Conservation (phyloP, 2,113 vertebrate species). For the Natator depressus region DNA sequence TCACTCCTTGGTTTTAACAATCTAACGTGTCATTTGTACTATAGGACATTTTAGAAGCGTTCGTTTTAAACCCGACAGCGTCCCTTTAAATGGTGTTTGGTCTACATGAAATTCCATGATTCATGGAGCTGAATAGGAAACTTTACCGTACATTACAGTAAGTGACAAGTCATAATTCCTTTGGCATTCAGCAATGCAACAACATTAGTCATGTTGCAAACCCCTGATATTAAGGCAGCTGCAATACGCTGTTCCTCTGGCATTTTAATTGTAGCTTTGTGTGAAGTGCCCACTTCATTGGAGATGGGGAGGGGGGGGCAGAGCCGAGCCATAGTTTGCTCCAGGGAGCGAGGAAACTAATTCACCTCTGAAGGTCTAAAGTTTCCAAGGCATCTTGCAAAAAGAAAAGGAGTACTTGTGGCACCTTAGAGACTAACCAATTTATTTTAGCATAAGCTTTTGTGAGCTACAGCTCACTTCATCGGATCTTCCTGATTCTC, state of each 20-base stretch:
- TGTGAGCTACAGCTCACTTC: too few relatives aligned
- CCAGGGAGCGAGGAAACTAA: not conserved
- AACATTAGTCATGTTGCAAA: not conserved
- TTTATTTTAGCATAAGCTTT: too few relatives aligned
- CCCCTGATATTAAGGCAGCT: not conserved
- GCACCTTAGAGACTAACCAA: too few relatives aligned
- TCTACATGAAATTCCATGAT: not conserved
- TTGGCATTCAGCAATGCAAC: not conserved
- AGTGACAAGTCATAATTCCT: accelerated
- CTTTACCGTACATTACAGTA: not conserved
- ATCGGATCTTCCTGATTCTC: not conserved
- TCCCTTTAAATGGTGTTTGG: not conserved
- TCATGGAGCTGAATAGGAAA: not conserved
- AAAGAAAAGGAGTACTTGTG: too few relatives aligned
- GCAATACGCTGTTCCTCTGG: not conserved
- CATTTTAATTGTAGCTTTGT: not conserved
- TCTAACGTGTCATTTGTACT: not conserved
- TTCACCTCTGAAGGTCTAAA: not conserved
- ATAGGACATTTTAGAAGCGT: not conserved
- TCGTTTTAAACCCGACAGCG: not conserved
- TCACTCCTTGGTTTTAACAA: not conserved
- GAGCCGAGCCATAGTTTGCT: not conserved
- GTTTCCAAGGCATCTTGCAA: not conserved
- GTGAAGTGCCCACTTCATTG: not conserved
- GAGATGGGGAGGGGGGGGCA: not conserved